phyloP scores from a whole-genome alignment of 1,140 invertebrate genomes.

The Platyscapa corneri region DNA sequence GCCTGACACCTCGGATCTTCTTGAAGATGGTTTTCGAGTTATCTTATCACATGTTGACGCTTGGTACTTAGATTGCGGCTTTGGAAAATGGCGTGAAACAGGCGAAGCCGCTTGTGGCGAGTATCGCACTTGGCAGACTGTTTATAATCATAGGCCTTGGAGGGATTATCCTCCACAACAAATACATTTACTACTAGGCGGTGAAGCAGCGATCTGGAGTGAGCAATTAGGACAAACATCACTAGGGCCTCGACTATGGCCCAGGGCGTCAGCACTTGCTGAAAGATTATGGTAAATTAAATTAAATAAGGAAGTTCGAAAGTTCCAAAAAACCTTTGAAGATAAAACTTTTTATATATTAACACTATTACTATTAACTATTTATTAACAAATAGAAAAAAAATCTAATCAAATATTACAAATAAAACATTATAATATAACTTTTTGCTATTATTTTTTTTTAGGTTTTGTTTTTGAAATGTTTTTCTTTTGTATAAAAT shows the following conservation, averaged over 20 bases:
- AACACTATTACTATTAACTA: too few relatives aligned
- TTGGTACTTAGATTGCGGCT: constrained; percentile 90
- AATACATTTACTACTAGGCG: constrained; percentile 76
- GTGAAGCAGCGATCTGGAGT: constrained; percentile 83
- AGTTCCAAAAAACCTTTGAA: too few relatives aligned
- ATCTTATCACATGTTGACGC: constrained; percentile 89
- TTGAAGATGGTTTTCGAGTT: constrained; percentile 84
- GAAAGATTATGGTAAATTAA: constrained; percentile 76
- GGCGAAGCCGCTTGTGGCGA: constrained; percentile 85
- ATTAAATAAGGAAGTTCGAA: neutral
- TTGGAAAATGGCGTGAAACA: constrained; percentile 84
- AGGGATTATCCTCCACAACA: constrained; percentile 70
- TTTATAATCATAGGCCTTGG: constrained; percentile 88
- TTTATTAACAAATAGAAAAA: too few relatives aligned
- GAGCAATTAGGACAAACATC: constrained; percentile 79
- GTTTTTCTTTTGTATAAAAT: too few relatives aligned
- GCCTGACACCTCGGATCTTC: constrained; percentile 82
- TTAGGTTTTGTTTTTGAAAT: too few relatives aligned
- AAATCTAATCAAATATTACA: too few relatives aligned
- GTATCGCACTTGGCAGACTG: constrained; percentile 87
- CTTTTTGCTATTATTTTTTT: too few relatives aligned
- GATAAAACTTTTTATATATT: too few relatives aligned
- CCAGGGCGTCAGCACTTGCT: constrained; percentile 79
- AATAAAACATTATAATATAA: too few relatives aligned
- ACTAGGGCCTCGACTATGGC: constrained; percentile 83